Percentiles rank a stretch among this genome's conserved stretches.
Evolutionary conservation across 53 echinoderm and acorn worm species (phyloP).

Genomic region (Actinopyga echinites): DNA sequence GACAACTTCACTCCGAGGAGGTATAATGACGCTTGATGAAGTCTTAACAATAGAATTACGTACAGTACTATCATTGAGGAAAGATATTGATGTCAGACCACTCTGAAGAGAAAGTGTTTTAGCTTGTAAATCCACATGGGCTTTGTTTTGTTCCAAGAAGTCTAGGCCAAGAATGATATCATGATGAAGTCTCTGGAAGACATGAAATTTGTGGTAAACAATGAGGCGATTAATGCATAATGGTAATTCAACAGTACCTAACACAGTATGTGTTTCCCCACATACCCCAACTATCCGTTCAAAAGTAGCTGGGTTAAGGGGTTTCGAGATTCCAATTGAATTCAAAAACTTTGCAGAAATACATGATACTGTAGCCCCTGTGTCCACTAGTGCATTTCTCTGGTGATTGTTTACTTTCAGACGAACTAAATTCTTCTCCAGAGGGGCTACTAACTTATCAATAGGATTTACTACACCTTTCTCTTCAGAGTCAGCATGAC

Average conservation of each 20-base stretch:
- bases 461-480: too few relatives aligned
- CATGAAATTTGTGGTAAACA: background rate
- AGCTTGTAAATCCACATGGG: background rate
- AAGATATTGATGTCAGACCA: background rate
- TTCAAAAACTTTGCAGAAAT: too few relatives aligned
- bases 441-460: too few relatives aligned
- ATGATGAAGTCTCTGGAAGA: background rate
- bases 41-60: background rate
- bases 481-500: background rate
- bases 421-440: too few relatives aligned
- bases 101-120: background rate
- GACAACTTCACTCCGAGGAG: background rate
- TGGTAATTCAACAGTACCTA: background rate
- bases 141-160: background rate
- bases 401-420: too few relatives aligned
- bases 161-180: conserved; percentile 14
- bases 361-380: too few relatives aligned
- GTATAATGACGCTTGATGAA: background rate
- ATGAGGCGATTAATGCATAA: background rate
- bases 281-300: background rate
- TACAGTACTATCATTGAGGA: background rate
- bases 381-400: too few relatives aligned
- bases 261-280: conserved; percentile 4
- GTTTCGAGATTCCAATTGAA: too few relatives aligned
- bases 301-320: background rate